Evolutionary conservation across 2,888 invertebrate genomes (phyloP).

Genomic region (Callosobruchus maculatus): DNA sequence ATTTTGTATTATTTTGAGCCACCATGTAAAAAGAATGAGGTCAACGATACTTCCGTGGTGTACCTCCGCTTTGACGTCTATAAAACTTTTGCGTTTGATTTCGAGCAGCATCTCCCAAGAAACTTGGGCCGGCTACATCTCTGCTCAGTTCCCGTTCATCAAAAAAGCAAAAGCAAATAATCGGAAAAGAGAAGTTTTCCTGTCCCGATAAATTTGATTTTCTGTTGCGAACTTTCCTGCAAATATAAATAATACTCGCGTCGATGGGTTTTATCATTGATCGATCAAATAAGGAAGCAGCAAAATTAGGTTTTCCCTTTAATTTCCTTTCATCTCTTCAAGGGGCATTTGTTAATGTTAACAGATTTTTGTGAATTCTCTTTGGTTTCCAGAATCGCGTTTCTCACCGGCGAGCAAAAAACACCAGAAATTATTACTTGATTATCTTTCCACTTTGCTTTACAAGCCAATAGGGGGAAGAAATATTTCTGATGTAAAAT

Average conservation of each 20-base stretch:
- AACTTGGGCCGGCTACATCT: not conserved
- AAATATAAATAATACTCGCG: slow-evolving; percentile 23
- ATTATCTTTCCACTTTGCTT: not conserved
- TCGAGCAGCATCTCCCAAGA: not conserved
- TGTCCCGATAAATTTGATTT: slow-evolving; percentile 16
- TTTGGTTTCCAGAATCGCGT: not conserved
- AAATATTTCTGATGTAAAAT: too few species aligned
- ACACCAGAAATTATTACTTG: not conserved
- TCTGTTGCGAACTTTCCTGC: slow-evolving; percentile 13
- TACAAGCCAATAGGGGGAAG: too few species aligned
- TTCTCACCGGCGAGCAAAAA: not conserved
- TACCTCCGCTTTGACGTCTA: not conserved
- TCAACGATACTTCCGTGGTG: too few species aligned
- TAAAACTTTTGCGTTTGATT: not conserved
- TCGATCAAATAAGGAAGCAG: slow-evolving; percentile 16
- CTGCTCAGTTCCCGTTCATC: not conserved
- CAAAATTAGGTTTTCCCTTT: slow-evolving; percentile 13
- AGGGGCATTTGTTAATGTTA: not conserved
- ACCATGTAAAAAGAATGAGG: too few species aligned
- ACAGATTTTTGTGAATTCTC: not conserved
- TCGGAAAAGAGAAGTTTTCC: slow-evolving; percentile 14
- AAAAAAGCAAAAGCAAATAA: slow-evolving; percentile 15
- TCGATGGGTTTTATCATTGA: slow-evolving; percentile 14
- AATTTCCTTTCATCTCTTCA: slow-evolving; percentile 9
- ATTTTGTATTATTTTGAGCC: too few species aligned